Evolutionary conservation across 2,797 vertebrate species (phyloP).

Genomic region (Parambassis ranga): DNA sequence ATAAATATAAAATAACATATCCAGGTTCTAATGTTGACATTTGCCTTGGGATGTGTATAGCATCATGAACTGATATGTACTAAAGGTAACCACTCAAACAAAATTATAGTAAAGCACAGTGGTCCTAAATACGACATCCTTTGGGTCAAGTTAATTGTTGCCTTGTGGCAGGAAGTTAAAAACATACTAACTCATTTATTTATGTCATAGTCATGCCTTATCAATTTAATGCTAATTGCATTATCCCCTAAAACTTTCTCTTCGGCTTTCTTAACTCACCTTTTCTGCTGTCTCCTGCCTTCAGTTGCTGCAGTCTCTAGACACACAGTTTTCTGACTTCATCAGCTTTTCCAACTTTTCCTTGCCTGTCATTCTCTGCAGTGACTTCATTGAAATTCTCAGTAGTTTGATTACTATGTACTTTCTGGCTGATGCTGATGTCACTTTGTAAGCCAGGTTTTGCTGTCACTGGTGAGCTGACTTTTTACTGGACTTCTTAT

Average conservation of each 20-base stretch:
- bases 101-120: no score
- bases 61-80: no score
- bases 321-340: not conserved
- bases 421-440: not conserved
- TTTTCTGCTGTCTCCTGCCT: not conserved
- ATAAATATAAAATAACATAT: no score
- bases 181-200: conserved; percentile 6
- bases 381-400: conserved; percentile 2
- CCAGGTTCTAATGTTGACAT: no score
- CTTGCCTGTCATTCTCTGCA: not conserved
- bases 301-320: conserved; percentile 7
- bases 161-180: conserved; percentile 26
- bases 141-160: not conserved
- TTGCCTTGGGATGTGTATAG: no score
- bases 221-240: conserved; percentile 46
- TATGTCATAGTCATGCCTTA: conserved; percentile 37
- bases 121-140: conserved; percentile 1
- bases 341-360: conserved; percentile 8
- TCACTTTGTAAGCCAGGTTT: conserved; percentile 18
- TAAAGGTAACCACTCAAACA: no score
- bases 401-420: conserved; percentile 4
- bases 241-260: conserved; percentile 25
- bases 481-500: conserved; percentile 20
- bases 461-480: conserved; percentile 3
- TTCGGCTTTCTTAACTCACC: not conserved